These are phyloP conservation scores for Rhineura floridana DNA, from an alignment of 2,113 vertebrate species.

Conservation along the genomic window DNA sequence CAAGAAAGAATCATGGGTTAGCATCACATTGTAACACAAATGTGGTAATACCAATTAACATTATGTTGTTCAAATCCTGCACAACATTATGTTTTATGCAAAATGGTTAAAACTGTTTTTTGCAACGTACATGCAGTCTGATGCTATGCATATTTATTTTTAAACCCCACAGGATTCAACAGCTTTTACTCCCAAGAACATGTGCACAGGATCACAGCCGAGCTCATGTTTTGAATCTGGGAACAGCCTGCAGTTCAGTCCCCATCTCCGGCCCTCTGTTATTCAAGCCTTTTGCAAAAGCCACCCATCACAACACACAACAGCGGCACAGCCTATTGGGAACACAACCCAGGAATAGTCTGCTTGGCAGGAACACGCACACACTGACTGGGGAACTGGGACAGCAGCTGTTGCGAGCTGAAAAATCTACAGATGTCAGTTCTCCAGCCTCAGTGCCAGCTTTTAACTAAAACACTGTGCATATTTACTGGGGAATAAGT, in stretches of 20 bases:
- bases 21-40: background rate
- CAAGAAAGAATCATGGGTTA: background rate
- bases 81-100: background rate
- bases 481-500: background rate
- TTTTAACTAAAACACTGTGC: too few species aligned
- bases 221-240: background rate
- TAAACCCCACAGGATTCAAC: background rate
- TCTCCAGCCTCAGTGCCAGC: background rate
- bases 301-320: background rate
- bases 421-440: background rate
- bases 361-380: too few species aligned
- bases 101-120: background rate
- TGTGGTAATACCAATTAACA: too few species aligned
- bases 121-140: background rate
- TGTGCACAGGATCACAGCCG: background rate
- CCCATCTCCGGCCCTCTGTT: background rate
- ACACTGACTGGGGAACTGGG: conserved; percentile 37
- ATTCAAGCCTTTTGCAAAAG: background rate
- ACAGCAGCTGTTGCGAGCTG: conserved; percentile 55
- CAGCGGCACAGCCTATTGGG: conserved; percentile 3
- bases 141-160: background rate
- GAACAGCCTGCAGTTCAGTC: background rate
- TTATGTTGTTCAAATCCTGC: background rate
- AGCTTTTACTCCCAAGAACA: background rate
- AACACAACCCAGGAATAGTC: background rate